These are phyloP conservation scores for Synergus gifuensis DNA, from an alignment of 2,888 invertebrate species.

Conservation along the genomic window DNA sequence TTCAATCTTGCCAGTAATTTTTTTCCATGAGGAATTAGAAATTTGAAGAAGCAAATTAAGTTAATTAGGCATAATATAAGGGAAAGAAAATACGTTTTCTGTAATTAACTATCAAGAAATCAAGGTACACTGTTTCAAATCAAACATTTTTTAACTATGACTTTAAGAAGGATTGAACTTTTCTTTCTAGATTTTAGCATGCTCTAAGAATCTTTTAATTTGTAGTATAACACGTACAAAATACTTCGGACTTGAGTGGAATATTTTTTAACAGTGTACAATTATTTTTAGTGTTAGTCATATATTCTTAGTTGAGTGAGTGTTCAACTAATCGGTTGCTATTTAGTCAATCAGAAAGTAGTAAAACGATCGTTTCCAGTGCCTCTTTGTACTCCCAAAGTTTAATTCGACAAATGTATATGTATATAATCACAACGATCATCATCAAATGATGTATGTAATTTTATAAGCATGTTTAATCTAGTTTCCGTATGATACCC, in stretches of 20 bases:
- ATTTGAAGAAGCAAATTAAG: neutral
- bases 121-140: constrained; percentile 11
- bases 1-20: constrained; percentile 3
- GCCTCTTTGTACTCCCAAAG: constrained; percentile 41
- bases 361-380: constrained; percentile 29
- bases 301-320: neutral
- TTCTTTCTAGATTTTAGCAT: neutral
- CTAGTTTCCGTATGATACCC: constrained; percentile 22
- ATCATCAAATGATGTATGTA: constrained; percentile 22
- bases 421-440: constrained; percentile 22
- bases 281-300: neutral
- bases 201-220: neutral
- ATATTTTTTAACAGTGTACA: constrained; percentile 32
- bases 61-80: constrained; percentile 34
- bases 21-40: neutral
- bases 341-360: constrained; percentile 27
- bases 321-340: neutral
- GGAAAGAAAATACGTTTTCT: constrained; percentile 44
- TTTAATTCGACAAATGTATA: constrained; percentile 31
- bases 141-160: neutral
- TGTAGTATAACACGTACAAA: constrained; percentile 27
- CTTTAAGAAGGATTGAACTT: neutral
- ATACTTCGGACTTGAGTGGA: neutral
- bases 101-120: constrained; percentile 40
- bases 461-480: constrained; percentile 17